Evolutionary conservation across 2,113 vertebrate genomes (phyloP), one percentile per base, ranked within the genome.

Genomic region (Athene noctua): DNA sequence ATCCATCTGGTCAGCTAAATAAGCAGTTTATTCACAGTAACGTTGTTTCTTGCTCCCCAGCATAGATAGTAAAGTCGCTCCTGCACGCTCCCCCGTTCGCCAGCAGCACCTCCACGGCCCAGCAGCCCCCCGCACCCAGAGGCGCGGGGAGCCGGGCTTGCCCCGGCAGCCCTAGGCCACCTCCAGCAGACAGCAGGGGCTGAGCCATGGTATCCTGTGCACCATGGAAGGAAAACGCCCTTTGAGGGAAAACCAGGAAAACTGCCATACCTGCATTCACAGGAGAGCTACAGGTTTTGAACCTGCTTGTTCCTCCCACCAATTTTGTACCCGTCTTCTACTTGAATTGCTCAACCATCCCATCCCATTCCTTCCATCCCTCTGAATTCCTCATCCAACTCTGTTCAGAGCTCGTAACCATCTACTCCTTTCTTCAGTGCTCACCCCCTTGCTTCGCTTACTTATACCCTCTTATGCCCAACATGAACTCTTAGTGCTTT

Each of bases 241-340:
- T 70, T 52, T 23, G 42, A 42, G 44, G 6, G 51, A 36, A 71
- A 66, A 71, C 4, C 49, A 20, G 25, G 15, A 42, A 47, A 79
- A 21, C 15, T 10, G 5, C 38, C 13, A 5, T 21, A 34, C 10
- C 5, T 7, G 3, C 5, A 34, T 54, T 66, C 8, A 1, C 1
- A 1, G 58, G 15, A 46, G 27, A 81, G 30, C 23, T 17, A 25
- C 46, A 18, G 18, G 21, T 38, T 54, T 72, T 54, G 44, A 71
- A 21, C 57, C 13, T 36, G 13, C 17, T 66, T 67, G 46, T 34
- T 66, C 16, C 6, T 57, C 36, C 32, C n/a, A 46, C 29, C 80
- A 14, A 2, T 52, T 58, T 36, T 42, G 34, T 57, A 36, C 29
- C 16, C 4, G 2, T 66, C 20, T 42, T 42, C 38, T 78, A 3